Base-by-base conservation (phyloP, 2,797 vertebrate genomes). In the Rhincodon typus region DNA sequence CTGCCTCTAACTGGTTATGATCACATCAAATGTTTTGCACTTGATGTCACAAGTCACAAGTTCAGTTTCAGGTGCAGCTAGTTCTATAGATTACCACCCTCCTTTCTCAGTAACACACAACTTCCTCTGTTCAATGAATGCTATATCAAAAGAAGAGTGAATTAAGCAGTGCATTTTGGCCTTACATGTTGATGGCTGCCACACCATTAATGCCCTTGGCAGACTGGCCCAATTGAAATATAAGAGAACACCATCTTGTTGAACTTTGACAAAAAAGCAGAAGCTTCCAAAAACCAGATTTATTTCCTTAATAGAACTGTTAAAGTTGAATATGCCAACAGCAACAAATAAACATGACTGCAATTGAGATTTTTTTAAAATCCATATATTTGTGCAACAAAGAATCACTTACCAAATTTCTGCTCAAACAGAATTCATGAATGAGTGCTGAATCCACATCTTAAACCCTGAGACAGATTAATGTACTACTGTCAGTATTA, bases 401-500 rank as follows among this genome's bases (percentile, higher is more conserved):
- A 91, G 57, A 70, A 77, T 74, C 94, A 94, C 38, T 70, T 17
- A 72, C 70, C 94, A 77, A 95, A 53, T 77, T 77, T 77, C 50
- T 95, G 94, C 46, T 77, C 70, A 95, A 95, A 50, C 50, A 95
- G 94, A 95, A 95, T 57, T 50, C 42, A 95, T 57, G 46, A 95
- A 95, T 19, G 53, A 72, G 70, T 74, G 57, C 70, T 53, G 42
- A 77, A 95, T 74, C 42, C 42, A 70, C 25, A 42, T 72, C 57
- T 95, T 74, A 95, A 95, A 95, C 30, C 70, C 67, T 95, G 94
- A 95, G 93, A 50, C 57, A 66, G 94, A 57, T 77, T 77, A 95
- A 95, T 95, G 42, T 27, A 95, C 57, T 91, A 34, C 70, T 34
- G 46, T 95, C 46, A 95, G 70, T 91, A 57, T 74, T 53, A 95